These are phyloP conservation scores for Hipposideros larvatus DNA, from an alignment of 2,797 vertebrate species.

Conservation along the genomic window DNA sequence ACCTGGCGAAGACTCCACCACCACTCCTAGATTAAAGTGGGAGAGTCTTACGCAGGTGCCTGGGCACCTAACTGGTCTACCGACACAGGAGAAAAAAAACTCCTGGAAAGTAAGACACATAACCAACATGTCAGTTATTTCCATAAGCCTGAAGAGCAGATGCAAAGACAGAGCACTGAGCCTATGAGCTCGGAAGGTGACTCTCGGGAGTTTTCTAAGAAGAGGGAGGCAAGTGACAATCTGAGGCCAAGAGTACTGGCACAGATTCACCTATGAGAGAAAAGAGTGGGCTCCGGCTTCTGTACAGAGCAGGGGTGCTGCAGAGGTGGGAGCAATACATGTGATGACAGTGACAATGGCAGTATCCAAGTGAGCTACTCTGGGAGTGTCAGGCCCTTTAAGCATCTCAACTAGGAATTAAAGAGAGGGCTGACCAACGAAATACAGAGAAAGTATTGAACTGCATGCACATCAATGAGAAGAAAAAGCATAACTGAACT, in stretches of 20 bases:
- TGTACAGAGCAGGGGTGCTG: background rate
- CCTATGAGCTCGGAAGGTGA: background rate
- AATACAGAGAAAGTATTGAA: background rate
- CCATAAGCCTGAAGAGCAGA: background rate
- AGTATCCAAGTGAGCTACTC: background rate
- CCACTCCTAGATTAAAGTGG: background rate
- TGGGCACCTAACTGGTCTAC: background rate
- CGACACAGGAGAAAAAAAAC: background rate
- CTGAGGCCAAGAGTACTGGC: background rate
- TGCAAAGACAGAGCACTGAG: background rate
- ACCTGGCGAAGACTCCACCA: background rate
- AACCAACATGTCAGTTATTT: background rate
- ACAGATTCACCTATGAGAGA: background rate
- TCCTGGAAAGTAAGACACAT: background rate
- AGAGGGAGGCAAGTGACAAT: background rate
- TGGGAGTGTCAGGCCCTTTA: background rate
- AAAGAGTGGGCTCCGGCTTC: background rate
- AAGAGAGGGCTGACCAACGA: background rate
- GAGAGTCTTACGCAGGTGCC: background rate
- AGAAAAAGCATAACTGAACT: background rate
- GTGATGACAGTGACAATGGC: background rate
- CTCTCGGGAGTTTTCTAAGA: background rate
- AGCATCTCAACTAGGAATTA: background rate
- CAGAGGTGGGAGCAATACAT: background rate
- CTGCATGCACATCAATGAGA: background rate